Evolutionary conservation across 2,797 vertebrate species (phyloP).

Genomic region (Chaunax sp.): DNA sequence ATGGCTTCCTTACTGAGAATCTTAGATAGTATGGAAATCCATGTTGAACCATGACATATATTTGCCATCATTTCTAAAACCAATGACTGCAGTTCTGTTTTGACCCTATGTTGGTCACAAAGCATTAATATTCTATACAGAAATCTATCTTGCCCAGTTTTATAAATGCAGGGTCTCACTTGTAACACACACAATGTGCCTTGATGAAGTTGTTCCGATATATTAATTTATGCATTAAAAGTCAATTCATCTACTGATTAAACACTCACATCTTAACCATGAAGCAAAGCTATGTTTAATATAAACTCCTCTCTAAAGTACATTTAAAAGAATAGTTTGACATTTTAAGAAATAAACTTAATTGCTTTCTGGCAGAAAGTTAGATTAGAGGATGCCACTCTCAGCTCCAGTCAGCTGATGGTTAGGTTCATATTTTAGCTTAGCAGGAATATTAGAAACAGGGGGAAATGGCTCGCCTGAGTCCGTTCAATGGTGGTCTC

Average conservation of each 20-base stretch:
- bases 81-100: slow-evolving; percentile 54
- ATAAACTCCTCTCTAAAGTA: slow-evolving; percentile 6
- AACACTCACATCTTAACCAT: slow-evolving; percentile 22
- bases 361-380: background rate
- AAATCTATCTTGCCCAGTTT: slow-evolving; percentile 65
- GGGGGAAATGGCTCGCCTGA: background rate
- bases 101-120: slow-evolving; percentile 45
- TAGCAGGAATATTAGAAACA: slow-evolving; percentile 9
- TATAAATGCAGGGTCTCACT: slow-evolving; percentile 60
- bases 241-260: slow-evolving; percentile 32
- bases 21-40: slow-evolving; percentile 65
- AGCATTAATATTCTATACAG: slow-evolving; percentile 37
- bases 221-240: slow-evolving; percentile 50
- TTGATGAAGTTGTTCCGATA: slow-evolving; percentile 70
- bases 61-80: slow-evolving; percentile 65
- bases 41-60: slow-evolving; percentile 54
- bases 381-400: background rate
- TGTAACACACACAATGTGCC: slow-evolving; percentile 71
- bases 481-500: background rate
- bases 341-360: slow-evolving; percentile 12
- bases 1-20: slow-evolving; percentile 76
- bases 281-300: slow-evolving; percentile 6
- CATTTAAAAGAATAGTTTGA: slow-evolving; percentile 14
- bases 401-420: background rate
- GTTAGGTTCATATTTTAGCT: background rate